Percentiles rank a stretch among this genome's conserved stretches.
Evolutionary conservation across 53 echinoderm and acorn worm genomes (phyloP).

Genomic region (Hippasteria phrygiana): DNA sequence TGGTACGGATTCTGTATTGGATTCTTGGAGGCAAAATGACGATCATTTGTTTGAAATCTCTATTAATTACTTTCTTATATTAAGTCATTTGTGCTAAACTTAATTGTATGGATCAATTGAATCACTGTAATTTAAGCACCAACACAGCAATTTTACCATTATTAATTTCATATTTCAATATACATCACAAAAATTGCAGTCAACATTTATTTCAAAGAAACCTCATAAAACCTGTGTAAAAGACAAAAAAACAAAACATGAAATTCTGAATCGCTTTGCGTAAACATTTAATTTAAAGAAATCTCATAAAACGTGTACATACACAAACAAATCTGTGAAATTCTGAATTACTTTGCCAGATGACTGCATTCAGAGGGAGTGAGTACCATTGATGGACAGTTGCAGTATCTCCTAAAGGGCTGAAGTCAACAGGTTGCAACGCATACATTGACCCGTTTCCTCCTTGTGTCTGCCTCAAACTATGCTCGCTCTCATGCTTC

Average conservation of each 20-base stretch:
- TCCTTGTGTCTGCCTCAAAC: not conserved
- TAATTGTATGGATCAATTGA: too few species aligned
- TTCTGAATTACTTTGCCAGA: conserved; percentile 3
- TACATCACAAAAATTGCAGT: too few species aligned
- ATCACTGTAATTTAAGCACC: too few species aligned
- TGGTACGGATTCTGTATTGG: too few species aligned
- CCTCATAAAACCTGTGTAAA: not conserved
- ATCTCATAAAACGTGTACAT: not conserved
- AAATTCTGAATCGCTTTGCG: not conserved
- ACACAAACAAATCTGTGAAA: not conserved
- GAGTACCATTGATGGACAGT: conserved; percentile 44
- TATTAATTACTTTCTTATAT: too few species aligned
- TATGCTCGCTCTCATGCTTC: not conserved
- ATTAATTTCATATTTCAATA: too few species aligned
- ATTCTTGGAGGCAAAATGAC: too few species aligned
- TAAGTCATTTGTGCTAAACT: too few species aligned
- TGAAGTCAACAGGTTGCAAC: conserved; percentile 61
- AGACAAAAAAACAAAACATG: not conserved
- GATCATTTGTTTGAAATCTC: too few species aligned
- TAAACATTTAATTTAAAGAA: too few species aligned
- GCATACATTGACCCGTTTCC: conserved; percentile 66
- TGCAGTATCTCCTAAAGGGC: conserved; percentile 35
- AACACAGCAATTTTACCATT: too few species aligned
- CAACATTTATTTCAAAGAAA: too few species aligned
- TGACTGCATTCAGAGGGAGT: conserved; percentile 47